A percentile compares a stretch with the other conserved stretches of the same genome.
Evolutionary conservation across 2,888 invertebrate genomes (phyloP).

Genomic region (Flexamia atlantica): DNA sequence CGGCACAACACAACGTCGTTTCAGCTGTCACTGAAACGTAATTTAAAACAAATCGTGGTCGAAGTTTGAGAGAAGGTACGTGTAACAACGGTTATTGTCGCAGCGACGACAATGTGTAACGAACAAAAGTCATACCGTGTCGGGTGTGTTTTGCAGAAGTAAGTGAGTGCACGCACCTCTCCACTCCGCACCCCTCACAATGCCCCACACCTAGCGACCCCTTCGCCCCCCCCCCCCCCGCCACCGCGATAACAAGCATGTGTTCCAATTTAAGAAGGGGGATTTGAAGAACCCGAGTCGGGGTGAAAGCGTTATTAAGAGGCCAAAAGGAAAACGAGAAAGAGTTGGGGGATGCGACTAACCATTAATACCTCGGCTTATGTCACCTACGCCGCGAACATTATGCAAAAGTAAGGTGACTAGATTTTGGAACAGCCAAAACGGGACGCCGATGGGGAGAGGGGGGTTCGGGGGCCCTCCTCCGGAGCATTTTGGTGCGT

Average conservation of each 20-base stretch:
- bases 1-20: not conserved
- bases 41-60: constrained; percentile 34
- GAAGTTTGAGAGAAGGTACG: constrained; percentile 22
- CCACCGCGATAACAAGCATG: constrained; percentile 54
- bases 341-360: constrained; percentile 40
- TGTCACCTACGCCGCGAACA: constrained; percentile 46
- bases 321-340: constrained; percentile 60
- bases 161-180: constrained; percentile 38
- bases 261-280: constrained; percentile 59
- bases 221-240: not conserved
- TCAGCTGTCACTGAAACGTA: constrained; percentile 9
- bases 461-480: too few relatives aligned
- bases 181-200: constrained; percentile 2
- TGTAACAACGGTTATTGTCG: constrained; percentile 38
- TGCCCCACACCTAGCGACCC: not conserved
- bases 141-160: not conserved
- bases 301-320: constrained; percentile 60
- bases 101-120: constrained; percentile 39
- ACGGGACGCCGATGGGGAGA: too few relatives aligned
- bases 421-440: too few relatives aligned
- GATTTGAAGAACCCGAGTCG: constrained; percentile 49
- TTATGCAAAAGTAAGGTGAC: too few relatives aligned
- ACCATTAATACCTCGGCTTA: constrained; percentile 55
- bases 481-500: too few relatives aligned
- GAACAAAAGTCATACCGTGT: constrained; percentile 42